Conservation (phyloP, 2,797 vertebrate species). For the Enteromius afrohamiltoni region DNA sequence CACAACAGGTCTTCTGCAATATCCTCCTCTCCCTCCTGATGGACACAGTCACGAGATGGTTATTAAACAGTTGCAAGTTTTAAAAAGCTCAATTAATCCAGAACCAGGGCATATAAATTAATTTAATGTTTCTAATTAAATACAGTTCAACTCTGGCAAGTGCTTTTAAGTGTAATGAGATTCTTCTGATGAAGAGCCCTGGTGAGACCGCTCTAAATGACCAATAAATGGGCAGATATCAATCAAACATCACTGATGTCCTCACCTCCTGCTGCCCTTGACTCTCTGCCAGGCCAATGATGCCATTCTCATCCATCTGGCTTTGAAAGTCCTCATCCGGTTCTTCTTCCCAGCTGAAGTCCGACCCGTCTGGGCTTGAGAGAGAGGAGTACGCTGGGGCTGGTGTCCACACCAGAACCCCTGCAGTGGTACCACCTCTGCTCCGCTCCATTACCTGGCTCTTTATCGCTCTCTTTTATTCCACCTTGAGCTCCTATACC, state of each 20-base stretch:
- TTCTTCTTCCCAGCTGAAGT: slow-evolving; percentile 50
- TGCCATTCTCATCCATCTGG: slow-evolving; percentile 79
- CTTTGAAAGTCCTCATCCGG: slow-evolving; percentile 65
- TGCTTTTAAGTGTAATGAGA: not conserved
- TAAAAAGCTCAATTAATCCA: not conserved
- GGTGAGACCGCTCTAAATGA: not conserved
- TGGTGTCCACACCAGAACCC: slow-evolving; percentile 68
- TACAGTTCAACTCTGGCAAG: not conserved
- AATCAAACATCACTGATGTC: slow-evolving; percentile 16
- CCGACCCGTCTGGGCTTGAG: slow-evolving; percentile 58
- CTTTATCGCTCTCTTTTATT: not conserved
- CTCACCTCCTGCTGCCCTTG: slow-evolving; percentile 56
- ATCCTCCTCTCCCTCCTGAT: slow-evolving; percentile 18
- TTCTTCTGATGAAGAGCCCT: not conserved
- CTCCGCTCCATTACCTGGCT: slow-evolving; percentile 65
- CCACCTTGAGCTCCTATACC: not conserved
- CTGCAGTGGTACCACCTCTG: slow-evolving; percentile 58
- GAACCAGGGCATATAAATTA: not conserved
- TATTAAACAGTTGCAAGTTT: slow-evolving; percentile 7
- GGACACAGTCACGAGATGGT: not conserved
- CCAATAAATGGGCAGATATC: slow-evolving; percentile 19
- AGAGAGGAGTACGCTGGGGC: slow-evolving; percentile 63
- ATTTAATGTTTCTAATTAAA: slow-evolving; percentile 3
- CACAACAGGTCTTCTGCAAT: not conserved
- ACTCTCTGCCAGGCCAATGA: slow-evolving; percentile 73